Evolutionary conservation across 2,888 invertebrate species (phyloP), one percentile per base, ranked within the genome.

Genomic region (Tetragnatha montana): DNA sequence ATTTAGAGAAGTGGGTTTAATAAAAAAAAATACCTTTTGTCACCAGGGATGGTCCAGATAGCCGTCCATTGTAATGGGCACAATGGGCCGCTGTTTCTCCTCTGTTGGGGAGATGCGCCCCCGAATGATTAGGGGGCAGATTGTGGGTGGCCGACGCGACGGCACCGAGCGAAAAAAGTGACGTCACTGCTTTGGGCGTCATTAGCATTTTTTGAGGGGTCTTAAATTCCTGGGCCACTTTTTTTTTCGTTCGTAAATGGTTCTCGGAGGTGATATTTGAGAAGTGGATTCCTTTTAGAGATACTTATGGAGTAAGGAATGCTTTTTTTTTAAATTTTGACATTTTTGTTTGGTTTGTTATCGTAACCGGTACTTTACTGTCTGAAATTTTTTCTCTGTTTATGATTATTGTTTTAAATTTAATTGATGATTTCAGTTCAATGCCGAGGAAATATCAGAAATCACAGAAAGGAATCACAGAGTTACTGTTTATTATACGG

Each of bases 111-210:
- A 78, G 17, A 17, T 22, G n/a, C 68, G 70, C 35, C 19, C 75
- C 81, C 79, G 70, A 21, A 47, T 85, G 89, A 89, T 89, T 89
- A 89, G 85, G 89, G 89, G 89, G 85, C 81, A 89, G 89, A 89
- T 89, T 89, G 89, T 89, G 89, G 89, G 89, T 89, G 89, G 89
- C 81, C 87, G 82, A 68, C 87, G 85, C 49, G 85, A 75, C 81
- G 71, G 89, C 89, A 89, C 89, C 85, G 78, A 50, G 51, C 50
- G 35, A 73, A 85, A 82, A 85, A 78, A 78, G 50, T 50, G 22
- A 81, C 21, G 17, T 49, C 21, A 10, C 12, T 22, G 60, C 35
- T 35, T 35, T 35, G 60, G 19, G 49, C 22, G 17, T 60, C 60
- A 60, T 60, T 60, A 60, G 17, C 60, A 60, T 60, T 60, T 60